Base-by-base conservation (phyloP, 2,797 vertebrate species). In the Sibirionetta formosa region DNA sequence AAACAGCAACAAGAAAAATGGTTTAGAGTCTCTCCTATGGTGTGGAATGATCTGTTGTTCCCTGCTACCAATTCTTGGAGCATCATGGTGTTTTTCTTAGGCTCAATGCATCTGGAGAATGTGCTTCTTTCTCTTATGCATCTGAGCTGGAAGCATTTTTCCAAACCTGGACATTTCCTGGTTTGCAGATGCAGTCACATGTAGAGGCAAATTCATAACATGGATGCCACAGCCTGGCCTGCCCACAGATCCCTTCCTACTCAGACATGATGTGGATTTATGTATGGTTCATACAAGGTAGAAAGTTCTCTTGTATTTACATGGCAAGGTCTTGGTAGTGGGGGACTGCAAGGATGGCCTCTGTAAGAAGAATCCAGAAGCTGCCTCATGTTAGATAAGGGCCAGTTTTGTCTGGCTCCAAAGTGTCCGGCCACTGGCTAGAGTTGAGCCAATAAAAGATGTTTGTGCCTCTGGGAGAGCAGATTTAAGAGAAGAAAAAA, bases 1-100 rank as follows among this genome's bases (percentile, higher is more conserved):
- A 44, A 61, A 60, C 15, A 60, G 11, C 29, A 63, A 27, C 36
- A 66, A 1, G 26, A n/a, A 60, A 23, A 64, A 11, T 27, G 20
- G 6, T 31, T 90, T 78, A 60, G 20, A 31, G 16, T 7, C 8
- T 13, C 1, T 78, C 4, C 27, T 13, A 1, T 17, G 16, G 10
- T 68, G 9, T 8, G 63, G 29, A 42, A 2, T 16, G 11, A 68
- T 63, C 11, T 0, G 0, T 60, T 0, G 0, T 56, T 93, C 15
- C 7, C 31, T 88, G 14, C 9, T 6, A 35, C 31, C 24, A 44
- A 11, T 19, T 14, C 19, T 44, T 1, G 1, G 20, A 90, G 8
- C 6, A 42, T 9, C 0, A 0, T 9, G 11, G 14, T 57, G 17
- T 1, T 77, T 90, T 82, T 23, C 33, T 70, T 16, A 73, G 27